Base-by-base conservation (phyloP, 2,113 vertebrate genomes). In the Tragelaphus imberbis region DNA sequence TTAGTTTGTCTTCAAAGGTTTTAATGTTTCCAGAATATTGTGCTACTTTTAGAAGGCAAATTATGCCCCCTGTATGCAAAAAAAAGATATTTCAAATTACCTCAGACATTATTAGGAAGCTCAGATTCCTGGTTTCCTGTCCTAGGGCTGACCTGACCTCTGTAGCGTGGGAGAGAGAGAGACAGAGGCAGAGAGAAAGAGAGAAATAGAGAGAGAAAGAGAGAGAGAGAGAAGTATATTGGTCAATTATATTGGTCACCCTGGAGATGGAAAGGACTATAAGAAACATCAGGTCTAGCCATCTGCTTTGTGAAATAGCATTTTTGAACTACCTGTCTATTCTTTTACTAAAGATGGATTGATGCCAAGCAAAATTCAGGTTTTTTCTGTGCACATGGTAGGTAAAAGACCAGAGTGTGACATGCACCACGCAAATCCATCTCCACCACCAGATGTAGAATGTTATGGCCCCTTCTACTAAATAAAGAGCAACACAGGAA, bases 1-100 rank as follows among this genome's bases (percentile, higher is more conserved):
- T 94, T 92, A 91, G 40, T 13, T 40, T 88, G 28, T 86, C 58
- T 89, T 94, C 75, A 96, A 97, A 90, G 21, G 6, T 23, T 91
- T 6, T 6, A 49, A 3, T 94, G 30, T 79, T 93, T 93, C 36
- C 36, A 85, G 33, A 85, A 90, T 91, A 88, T 40, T 56, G 4
- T 94, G 19, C 15, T 75, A 65, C 27, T 89, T 96, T 30, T 59
- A 68, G 9, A 92, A 87, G 33, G 33, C 27, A 96, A 89, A 81
- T 65, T 92, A 90, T 82, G 3, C 3, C 30, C 40, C 11, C n/a
- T 53, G 2, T 51, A 90, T 80, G 30, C 51, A 94, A 97, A 97
- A 75, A n/a, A 92, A 90, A 27, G n/a, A 77, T 49, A 84, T 65
- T 90, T 44, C 84, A 14, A 51, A 56, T 89, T 36, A 86, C 88